phyloP scores from a whole-genome alignment of 1,140 invertebrate genomes.

The Drosophila tani region DNA sequence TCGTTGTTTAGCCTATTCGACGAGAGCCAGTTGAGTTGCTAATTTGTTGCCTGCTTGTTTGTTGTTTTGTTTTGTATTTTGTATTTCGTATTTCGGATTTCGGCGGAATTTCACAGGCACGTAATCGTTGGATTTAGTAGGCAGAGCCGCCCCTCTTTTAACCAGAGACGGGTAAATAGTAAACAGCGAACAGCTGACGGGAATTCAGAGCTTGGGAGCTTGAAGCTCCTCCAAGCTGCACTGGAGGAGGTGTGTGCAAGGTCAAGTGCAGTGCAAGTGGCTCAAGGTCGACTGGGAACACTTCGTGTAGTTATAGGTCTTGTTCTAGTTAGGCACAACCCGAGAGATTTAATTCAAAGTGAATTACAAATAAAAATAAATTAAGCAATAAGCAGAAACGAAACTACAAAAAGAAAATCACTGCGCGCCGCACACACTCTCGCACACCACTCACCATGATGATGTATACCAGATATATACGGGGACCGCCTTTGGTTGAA shows the following conservation, averaged over 20 bases:
- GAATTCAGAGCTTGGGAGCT: slow-evolving; percentile 11
- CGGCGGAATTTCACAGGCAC: slow-evolving; percentile 53
- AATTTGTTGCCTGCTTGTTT: slow-evolving; percentile 55
- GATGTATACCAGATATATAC: slow-evolving; percentile 71
- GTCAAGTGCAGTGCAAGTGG: slow-evolving; percentile 52
- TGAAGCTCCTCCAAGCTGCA: slow-evolving; percentile 1
- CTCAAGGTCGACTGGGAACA: slow-evolving; percentile 42
- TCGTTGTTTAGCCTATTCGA: slow-evolving; percentile 37
- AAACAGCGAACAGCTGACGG: slow-evolving; percentile 50
- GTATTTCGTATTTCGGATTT: slow-evolving; percentile 4
- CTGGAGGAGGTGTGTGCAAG: slow-evolving; percentile 20
- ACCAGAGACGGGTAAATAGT: neutral
- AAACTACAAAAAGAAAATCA: slow-evolving; percentile 24
- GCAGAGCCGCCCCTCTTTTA: slow-evolving; percentile 31
- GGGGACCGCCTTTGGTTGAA: slow-evolving; percentile 50
- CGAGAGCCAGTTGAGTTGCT: slow-evolving; percentile 49
- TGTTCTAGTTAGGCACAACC: neutral
- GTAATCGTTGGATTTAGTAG: slow-evolving; percentile 39
- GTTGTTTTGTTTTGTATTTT: slow-evolving; percentile 16
- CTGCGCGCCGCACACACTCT: slow-evolving; percentile 1
- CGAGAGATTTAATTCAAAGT: slow-evolving; percentile 35
- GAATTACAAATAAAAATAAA: slow-evolving; percentile 62
- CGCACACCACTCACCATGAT: slow-evolving; percentile 74
- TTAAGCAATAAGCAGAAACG: slow-evolving; percentile 33
- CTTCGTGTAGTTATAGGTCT: neutral